Evolutionary conservation across 2,113 vertebrate species (phyloP), one percentile per base, ranked within the genome.

Genomic region (Podarcis raffonei): DNA sequence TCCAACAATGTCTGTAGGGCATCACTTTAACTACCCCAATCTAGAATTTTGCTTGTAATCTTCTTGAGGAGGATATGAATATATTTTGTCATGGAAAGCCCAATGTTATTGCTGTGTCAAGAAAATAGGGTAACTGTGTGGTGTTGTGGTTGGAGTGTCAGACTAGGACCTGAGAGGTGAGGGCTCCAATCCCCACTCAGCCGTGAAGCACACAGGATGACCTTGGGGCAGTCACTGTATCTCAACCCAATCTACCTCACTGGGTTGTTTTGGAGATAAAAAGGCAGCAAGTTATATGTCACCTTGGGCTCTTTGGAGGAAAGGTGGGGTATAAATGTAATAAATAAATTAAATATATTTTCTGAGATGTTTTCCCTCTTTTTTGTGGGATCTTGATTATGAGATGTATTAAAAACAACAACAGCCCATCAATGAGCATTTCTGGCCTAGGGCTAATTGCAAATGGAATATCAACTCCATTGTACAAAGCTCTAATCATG

Each of bases 321-420:
- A 62, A 18, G 59, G 59, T 62, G 59, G 59, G 59, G 12, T 16
- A 62, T 62, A 62, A 62, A 62, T 5, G 18, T 62, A 59, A 59
- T 59, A 59, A 59, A 59, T 59, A 59, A 59, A 59, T 71, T 11
- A 8, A 71, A 13, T 71, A 11, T 30, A 90, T 84, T 92, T 88
- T 90, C 76, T 93, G 88, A 91, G 90, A 82, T 90, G 90, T 8
- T 0, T 83, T 87, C 69, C 86, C 90, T 77, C 66, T 80, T 89
- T 91, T 92, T 88, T 93, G 90, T 69, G 85, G 81, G 6, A 85
- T 59, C 35, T 48, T 9, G 48, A 53, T 53, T 53, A 53, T 11
- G 48, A 68, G 81, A 71, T 30, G 27, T 20, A 57, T 6, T 59
- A 3, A 80, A 6, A 80, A 57, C n/a, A 39, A 25, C 25, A 23